Percentiles rank a stretch among this genome's conserved stretches.
phyloP scores from a whole-genome alignment of 2,888 invertebrate genomes.

The Dendrolimus pini region DNA sequence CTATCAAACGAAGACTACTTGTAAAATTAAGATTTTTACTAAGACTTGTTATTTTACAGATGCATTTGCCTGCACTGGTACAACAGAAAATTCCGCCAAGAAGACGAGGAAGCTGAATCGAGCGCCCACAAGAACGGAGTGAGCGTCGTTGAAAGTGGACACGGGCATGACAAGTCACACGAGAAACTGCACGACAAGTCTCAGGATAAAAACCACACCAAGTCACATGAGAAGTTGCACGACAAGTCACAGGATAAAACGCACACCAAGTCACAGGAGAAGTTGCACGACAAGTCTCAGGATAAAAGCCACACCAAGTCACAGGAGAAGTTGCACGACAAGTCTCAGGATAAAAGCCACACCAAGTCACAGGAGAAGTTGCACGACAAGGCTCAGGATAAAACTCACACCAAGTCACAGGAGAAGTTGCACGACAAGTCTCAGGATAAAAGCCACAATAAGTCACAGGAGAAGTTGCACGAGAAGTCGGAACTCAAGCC shows the following conservation, averaged over 20 bases:
- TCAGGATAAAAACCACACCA: constrained; percentile 12
- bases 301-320: constrained; percentile 14
- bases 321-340: constrained; percentile 9
- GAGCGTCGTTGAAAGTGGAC: constrained; percentile 63
- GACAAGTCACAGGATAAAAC: constrained; percentile 9
- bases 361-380: constrained; percentile 14
- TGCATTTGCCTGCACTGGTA: constrained; percentile 81
- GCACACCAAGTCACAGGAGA: constrained; percentile 16
- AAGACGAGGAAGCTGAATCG: constrained; percentile 52
- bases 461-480: constrained; percentile 12
- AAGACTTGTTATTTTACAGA: constrained; percentile 35
- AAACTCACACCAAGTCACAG: constrained; percentile 15
- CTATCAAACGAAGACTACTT: no score
- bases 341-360: constrained; percentile 11
- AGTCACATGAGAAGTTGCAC: constrained; percentile 10
- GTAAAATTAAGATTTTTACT: no score
- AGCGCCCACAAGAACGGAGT: constrained; percentile 65
- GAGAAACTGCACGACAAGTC: constrained; percentile 11
- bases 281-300: constrained; percentile 9
- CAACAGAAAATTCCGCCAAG: constrained; percentile 64
- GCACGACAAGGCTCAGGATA: constrained; percentile 21
- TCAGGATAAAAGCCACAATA: constrained; percentile 14
- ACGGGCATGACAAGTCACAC: constrained; percentile 21
- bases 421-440: constrained; percentile 12
- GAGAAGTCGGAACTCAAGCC: constrained; percentile 31